Evolutionary conservation across 2,113 vertebrate species (phyloP).

Genomic region (sheep (Ovis aries)): ARS-UI_Ramb_v3.0 NC_056063.1:1112001-1112500

Average conservation of each 20-base stretch:
- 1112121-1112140: slow-evolving; percentile 41
- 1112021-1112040: slow-evolving; percentile 53
- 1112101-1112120: slow-evolving; percentile 44
- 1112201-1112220: slow-evolving; percentile 26
- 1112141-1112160: slow-evolving; percentile 51
- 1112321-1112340: neutral
- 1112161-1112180: neutral
- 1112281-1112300: neutral
- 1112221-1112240: neutral
- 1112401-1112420: neutral
- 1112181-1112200: neutral
- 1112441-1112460: neutral
- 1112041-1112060: slow-evolving; percentile 27
- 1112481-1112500: neutral
- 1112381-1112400: neutral
- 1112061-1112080: slow-evolving; percentile 16
- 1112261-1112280: neutral
- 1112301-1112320: neutral
- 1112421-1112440: neutral
- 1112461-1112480: neutral
- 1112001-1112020: slow-evolving; percentile 44
- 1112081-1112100: neutral
- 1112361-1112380: neutral
- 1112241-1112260: neutral
- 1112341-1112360: neutral